These are phyloP conservation scores for Knipowitschia caucasica DNA, from an alignment of 2,797 vertebrate species.

Conservation along the genomic window DNA sequence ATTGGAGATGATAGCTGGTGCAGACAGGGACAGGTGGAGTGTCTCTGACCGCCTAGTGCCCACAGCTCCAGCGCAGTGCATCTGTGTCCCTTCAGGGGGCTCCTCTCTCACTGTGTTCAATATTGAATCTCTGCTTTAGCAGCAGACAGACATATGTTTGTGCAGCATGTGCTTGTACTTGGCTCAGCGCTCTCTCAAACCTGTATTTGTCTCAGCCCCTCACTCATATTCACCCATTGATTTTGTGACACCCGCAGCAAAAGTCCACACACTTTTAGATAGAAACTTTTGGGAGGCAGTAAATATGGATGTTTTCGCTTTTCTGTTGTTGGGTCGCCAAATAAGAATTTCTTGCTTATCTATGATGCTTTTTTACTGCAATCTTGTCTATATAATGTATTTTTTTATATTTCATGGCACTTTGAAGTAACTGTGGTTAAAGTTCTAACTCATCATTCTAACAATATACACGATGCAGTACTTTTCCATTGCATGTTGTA, in stretches of 20 bases:
- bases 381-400: no score
- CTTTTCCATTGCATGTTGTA: no score
- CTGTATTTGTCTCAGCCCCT: constrained; percentile 42
- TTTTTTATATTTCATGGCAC: no score
- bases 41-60: constrained; percentile 8
- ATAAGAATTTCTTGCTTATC: not conserved
- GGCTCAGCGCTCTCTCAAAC: constrained; percentile 23
- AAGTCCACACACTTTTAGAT: constrained; percentile 4
- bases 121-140: constrained; percentile 19
- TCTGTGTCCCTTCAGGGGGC: constrained; percentile 15
- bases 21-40: constrained; percentile 9
- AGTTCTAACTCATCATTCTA: no score
- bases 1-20: constrained; percentile 6
- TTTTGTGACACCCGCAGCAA: constrained; percentile 40
- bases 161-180: constrained; percentile 26
- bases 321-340: not conserved
- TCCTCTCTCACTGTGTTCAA: constrained; percentile 20
- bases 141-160: constrained; percentile 17
- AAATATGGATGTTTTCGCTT: not conserved
- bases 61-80: constrained; percentile 4
- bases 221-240: constrained; percentile 37
- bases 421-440: no score
- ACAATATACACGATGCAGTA: no score
- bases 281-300: not conserved
- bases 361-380: no score